Percentiles rank a stretch among this genome's conserved stretches.
phyloP scores from a whole-genome alignment of 2,797 vertebrate genomes.

The Denticeps clupeoides region DNA sequence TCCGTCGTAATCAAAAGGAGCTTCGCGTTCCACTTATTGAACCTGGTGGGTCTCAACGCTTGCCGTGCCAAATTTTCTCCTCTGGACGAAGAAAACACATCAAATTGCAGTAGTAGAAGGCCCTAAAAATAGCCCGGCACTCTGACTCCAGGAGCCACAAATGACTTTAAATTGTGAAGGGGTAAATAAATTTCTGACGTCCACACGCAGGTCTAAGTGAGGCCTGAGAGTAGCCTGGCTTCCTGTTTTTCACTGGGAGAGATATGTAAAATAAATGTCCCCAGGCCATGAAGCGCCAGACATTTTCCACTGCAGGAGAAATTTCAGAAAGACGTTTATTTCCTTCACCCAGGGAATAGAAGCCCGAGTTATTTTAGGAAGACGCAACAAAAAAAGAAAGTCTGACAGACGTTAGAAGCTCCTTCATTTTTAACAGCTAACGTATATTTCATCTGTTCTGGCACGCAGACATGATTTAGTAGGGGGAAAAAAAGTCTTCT shows the following conservation, averaged over 20 bases:
- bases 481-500: constrained; percentile 12
- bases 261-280: constrained; percentile 13
- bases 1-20: background rate
- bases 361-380: constrained; percentile 34
- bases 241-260: constrained; percentile 26
- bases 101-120: no score
- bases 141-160: no score
- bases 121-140: no score
- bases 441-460: constrained; percentile 25
- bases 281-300: constrained; percentile 20
- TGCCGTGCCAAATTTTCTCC: no score
- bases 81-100: no score
- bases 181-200: background rate
- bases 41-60: no score
- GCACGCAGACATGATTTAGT: constrained; percentile 28
- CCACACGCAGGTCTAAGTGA: background rate
- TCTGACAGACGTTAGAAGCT: constrained; percentile 17
- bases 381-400: constrained; percentile 19
- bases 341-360: constrained; percentile 26
- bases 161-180: background rate
- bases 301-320: constrained; percentile 32
- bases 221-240: constrained; percentile 2
- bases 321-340: constrained; percentile 31
- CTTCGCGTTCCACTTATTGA: background rate
- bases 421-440: constrained; percentile 24